Percentiles rank a stretch among this genome's conserved stretches.
phyloP scores from a whole-genome alignment of 2,113 vertebrate species.

The Calidris pygmaea region DNA sequence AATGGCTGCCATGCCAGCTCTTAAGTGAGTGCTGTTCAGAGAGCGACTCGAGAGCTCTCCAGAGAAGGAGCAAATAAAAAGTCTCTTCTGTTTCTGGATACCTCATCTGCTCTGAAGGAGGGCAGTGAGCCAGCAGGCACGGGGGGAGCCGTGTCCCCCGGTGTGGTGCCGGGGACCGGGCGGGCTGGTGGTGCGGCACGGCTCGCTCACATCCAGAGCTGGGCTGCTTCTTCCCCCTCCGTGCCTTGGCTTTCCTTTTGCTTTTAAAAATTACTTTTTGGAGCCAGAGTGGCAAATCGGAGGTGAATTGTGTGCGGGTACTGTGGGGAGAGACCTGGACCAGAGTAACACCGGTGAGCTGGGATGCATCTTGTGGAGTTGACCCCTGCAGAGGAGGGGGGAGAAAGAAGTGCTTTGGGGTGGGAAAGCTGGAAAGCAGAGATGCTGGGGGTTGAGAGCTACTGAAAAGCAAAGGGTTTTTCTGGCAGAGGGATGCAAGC shows the following conservation, averaged over 20 bases:
- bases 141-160: fast-evolving
- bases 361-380: background rate
- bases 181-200: background rate
- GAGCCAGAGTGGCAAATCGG: background rate
- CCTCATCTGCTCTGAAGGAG: background rate
- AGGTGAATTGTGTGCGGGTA: background rate
- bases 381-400: background rate
- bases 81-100: background rate
- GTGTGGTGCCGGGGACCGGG: fast-evolving
- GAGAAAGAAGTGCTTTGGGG: background rate
- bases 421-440: background rate
- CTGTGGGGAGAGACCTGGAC: background rate
- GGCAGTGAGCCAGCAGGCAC: background rate
- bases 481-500: background rate
- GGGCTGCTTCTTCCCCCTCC: background rate
- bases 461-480: background rate
- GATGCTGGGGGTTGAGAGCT: background rate
- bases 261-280: background rate
- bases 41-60: background rate
- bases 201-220: background rate
- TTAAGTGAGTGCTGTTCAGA: background rate
- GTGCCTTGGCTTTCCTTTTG: background rate
- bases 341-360: background rate
- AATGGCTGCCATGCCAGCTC: background rate
- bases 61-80: slow-evolving; percentile 30